Evolutionary conservation across 35 echinoderm and acorn worm genomes (phyloP).

Genomic region (Eucidaris tribuloides): DNA sequence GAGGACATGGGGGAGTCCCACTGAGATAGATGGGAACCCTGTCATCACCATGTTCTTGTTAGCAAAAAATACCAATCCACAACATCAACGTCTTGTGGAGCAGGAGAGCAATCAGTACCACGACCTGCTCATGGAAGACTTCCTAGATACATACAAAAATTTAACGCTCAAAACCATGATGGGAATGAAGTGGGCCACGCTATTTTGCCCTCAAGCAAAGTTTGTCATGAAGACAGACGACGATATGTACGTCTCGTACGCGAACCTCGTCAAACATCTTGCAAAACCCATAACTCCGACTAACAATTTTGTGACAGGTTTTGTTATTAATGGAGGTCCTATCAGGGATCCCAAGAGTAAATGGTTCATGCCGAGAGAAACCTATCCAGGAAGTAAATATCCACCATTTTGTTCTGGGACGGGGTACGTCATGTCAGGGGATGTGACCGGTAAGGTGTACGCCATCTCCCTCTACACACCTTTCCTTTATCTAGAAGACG

Average conservation of each 20-base stretch:
- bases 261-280: constrained; percentile 64
- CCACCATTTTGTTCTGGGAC: constrained; percentile 95
- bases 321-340: constrained; percentile 77
- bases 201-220: constrained; percentile 73
- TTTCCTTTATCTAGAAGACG: constrained; percentile 92
- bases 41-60: constrained; percentile 86
- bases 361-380: constrained; percentile 93
- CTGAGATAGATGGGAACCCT: constrained; percentile 45
- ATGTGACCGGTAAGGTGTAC: constrained; percentile 66
- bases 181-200: constrained; percentile 86
- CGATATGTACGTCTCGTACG: constrained; percentile 88
- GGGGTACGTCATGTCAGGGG: constrained; percentile 82
- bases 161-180: constrained; percentile 90
- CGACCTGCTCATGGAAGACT: constrained; percentile 91
- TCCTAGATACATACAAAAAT: constrained; percentile 95
- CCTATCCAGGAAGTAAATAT: constrained; percentile 80
- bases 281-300: background rate
- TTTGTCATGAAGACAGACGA: constrained; percentile 94
- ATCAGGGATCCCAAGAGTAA: constrained; percentile 98
- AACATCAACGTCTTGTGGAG: constrained; percentile 55
- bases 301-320: constrained; percentile 60
- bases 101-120: constrained; percentile 76
- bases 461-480: constrained; percentile 58
- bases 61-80: constrained; percentile 61
- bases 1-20: constrained; percentile 79